phyloP scores from a whole-genome alignment of 1,140 invertebrate genomes.

The Polyergus mexicanus region DNA sequence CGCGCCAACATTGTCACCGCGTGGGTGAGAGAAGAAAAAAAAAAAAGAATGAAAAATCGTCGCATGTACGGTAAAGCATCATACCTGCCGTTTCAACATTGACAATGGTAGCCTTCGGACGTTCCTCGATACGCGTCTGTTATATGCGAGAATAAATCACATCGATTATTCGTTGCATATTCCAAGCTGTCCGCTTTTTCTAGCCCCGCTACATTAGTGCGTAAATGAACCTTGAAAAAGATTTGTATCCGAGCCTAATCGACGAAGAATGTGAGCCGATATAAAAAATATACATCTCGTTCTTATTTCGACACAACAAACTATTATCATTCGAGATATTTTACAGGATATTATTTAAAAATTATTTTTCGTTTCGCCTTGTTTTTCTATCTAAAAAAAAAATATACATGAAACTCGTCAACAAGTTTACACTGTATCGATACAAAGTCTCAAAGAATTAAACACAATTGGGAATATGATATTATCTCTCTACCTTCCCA shows the following conservation, averaged over 20 bases:
- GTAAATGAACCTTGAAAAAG: not conserved
- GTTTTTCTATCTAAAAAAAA: not conserved
- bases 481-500: conserved; percentile 10
- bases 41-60: conserved; percentile 49
- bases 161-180: conserved; percentile 33
- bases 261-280: not conserved
- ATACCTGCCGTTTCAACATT: conserved; percentile 49
- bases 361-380: not conserved
- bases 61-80: conserved; percentile 46
- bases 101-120: conserved; percentile 52
- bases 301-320: not conserved
- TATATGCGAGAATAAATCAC: conserved; percentile 46
- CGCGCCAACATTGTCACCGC: conserved; percentile 46
- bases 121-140: conserved; percentile 53
- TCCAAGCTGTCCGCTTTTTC: conserved; percentile 5
- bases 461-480: not conserved
- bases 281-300: not conserved
- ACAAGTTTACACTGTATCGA: not conserved
- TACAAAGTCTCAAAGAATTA: not conserved
- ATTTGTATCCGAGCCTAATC: not conserved
- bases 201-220: not conserved
- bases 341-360: not conserved
- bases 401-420: not conserved
- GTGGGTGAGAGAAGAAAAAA: conserved; percentile 27
- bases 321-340: not conserved